phyloP scores from a whole-genome alignment of 2,888 invertebrate species.

The Ceraclea dissimilis region DNA sequence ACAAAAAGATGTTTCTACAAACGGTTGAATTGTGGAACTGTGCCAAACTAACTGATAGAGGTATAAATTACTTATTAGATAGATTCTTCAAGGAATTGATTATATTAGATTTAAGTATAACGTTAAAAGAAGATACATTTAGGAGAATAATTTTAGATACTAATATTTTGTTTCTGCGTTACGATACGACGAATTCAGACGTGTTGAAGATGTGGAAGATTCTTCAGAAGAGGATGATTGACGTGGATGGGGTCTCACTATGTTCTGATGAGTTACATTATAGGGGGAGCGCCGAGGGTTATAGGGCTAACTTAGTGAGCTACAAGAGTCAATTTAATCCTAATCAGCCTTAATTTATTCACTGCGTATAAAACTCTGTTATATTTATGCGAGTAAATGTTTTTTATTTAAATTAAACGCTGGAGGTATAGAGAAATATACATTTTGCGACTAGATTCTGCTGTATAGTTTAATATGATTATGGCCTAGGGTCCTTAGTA shows the following conservation, averaged over 20 bases:
- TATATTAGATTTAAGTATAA: constrained; percentile 18
- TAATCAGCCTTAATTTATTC: not conserved
- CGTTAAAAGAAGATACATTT: constrained; percentile 7
- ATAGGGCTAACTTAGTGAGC: constrained; percentile 28
- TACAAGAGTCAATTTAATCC: constrained; percentile 24
- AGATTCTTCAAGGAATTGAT: constrained; percentile 14
- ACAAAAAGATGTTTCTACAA: constrained; percentile 6
- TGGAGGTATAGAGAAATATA: no score
- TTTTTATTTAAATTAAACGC: no score
- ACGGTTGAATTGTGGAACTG: constrained; percentile 21
- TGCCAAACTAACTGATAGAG: constrained; percentile 6
- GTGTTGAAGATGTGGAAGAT: not conserved
- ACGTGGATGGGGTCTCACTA: constrained; percentile 23
- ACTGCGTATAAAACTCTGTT: not conserved
- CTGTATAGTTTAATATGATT: no score
- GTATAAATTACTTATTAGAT: constrained; percentile 5
- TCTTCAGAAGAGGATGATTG: constrained; percentile 9
- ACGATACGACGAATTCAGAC: not conserved
- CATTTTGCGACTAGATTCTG: no score
- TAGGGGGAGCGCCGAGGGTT: constrained; percentile 29
- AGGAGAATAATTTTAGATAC: constrained; percentile 10
- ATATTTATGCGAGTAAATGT: not conserved
- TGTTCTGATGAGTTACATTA: constrained; percentile 26
- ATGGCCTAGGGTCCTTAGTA: no score
- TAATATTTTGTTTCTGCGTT: constrained; percentile 13